phyloP scores from a whole-genome alignment of 2,888 invertebrate species.

The Ctena decussata region DNA sequence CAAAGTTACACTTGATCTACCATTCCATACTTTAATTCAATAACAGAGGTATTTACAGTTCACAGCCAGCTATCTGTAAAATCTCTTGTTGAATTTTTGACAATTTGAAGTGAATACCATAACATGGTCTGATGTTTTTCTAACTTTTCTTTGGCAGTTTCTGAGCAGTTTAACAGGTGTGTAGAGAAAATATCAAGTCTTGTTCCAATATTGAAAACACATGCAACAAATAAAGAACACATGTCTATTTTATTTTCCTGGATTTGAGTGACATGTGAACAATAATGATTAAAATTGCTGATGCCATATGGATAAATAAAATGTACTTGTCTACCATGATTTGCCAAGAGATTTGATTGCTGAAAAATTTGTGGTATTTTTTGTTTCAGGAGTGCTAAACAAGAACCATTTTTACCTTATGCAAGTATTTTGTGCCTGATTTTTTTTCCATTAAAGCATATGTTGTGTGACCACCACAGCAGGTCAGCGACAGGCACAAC shows the following conservation, averaged over 20 bases:
- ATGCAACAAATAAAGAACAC: background rate
- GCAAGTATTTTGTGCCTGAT: no score
- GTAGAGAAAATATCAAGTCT: background rate
- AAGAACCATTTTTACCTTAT: no score
- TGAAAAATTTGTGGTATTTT: no score
- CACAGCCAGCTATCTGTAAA: background rate
- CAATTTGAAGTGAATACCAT: slow-evolving; percentile 4
- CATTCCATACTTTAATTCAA: background rate
- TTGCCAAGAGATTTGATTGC: no score
- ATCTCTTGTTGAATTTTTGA: background rate
- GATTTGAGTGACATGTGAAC: slow-evolving; percentile 8
- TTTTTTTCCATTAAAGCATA: no score
- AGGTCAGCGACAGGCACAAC: no score
- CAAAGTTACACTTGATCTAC: background rate
- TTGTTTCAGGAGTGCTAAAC: no score
- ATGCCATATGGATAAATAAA: background rate
- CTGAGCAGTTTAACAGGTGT: slow-evolving; percentile 4
- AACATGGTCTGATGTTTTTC: slow-evolving; percentile 4
- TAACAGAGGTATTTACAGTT: background rate
- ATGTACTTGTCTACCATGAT: no score
- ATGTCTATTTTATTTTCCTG: slow-evolving; percentile 2
- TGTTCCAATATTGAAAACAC: background rate
- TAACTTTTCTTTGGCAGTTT: slow-evolving; percentile 5
- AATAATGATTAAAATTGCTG: slow-evolving; percentile 10
- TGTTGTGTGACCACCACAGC: no score